Evolutionary conservation across 23 tunicate genomes (phyloP).

Genomic region (Styela plicata): DNA sequence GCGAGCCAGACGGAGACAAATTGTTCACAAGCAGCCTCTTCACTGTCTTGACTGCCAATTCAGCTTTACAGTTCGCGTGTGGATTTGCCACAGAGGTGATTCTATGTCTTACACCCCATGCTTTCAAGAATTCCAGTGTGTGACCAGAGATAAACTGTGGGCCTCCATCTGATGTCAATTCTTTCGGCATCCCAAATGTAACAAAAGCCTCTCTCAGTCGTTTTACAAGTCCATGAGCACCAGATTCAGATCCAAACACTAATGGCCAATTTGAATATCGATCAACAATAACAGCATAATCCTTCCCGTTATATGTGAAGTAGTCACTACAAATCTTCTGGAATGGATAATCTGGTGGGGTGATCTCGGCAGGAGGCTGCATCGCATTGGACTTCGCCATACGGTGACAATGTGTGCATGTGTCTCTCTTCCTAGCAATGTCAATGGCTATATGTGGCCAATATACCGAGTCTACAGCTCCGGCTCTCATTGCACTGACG

Average conservation of each 20-base stretch:
- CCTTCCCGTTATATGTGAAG: background rate
- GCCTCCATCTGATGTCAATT: constrained; percentile 20
- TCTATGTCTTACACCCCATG: constrained; percentile 10
- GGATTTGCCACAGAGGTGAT: background rate
- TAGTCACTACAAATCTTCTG: background rate
- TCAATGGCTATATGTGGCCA: background rate
- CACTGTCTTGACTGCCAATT: background rate
- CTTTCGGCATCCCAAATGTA: constrained; percentile 27
- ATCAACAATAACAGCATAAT: background rate
- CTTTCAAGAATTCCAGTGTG: constrained; percentile 15
- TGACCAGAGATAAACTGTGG: constrained; percentile 10
- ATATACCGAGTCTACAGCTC: background rate
- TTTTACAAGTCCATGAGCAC: background rate
- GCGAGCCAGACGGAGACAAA: background rate
- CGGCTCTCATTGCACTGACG: background rate
- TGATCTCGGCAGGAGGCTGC: background rate
- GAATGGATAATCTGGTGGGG: background rate
- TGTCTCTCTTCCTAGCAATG: background rate
- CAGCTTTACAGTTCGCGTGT: background rate
- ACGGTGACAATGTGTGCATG: background rate
- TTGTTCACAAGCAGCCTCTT: background rate
- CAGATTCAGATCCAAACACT: background rate
- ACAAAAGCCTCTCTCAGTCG: constrained; percentile 1
- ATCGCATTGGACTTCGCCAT: background rate
- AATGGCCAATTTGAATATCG: background rate